A percentile compares a stretch with the other conserved stretches of the same genome.
Evolutionary conservation across 2,113 vertebrate genomes (phyloP).

Genomic region (Oxyruncus cristatus): DNA sequence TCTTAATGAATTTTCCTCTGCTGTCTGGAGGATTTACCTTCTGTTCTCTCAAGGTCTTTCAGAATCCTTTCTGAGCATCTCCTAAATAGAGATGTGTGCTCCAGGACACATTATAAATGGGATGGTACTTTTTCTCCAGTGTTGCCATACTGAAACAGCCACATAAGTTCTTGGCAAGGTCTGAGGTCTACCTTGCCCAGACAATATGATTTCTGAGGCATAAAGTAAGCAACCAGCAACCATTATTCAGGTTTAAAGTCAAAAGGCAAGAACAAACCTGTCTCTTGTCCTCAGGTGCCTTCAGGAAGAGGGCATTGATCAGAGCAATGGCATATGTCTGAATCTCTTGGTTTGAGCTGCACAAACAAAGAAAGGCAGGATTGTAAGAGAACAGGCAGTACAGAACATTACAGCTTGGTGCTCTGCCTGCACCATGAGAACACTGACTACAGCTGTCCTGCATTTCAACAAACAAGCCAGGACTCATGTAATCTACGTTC

Average conservation of each 20-base stretch:
- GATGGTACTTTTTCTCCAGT: not conserved
- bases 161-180: not conserved
- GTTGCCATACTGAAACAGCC: not conserved
- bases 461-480: not conserved
- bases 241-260: not conserved
- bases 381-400: not conserved
- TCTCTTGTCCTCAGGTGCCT: slow-evolving; percentile 94
- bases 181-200: not conserved
- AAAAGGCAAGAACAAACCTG: slow-evolving; percentile 82
- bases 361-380: not conserved
- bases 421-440: not conserved
- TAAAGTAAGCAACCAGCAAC: not conserved
- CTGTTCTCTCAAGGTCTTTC: not conserved
- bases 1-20: not conserved
- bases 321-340: slow-evolving; percentile 98
- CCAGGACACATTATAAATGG: not conserved
- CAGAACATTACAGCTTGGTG: not conserved
- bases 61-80: not conserved
- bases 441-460: not conserved
- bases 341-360: slow-evolving; percentile 98
- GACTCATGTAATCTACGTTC: not conserved
- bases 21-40: not conserved
- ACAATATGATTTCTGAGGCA: not conserved
- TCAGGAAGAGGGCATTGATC: slow-evolving; percentile 98
- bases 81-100: not conserved